Base-by-base conservation (phyloP, 1,140 invertebrate genomes). In the Apocrypta bakeri region DNA sequence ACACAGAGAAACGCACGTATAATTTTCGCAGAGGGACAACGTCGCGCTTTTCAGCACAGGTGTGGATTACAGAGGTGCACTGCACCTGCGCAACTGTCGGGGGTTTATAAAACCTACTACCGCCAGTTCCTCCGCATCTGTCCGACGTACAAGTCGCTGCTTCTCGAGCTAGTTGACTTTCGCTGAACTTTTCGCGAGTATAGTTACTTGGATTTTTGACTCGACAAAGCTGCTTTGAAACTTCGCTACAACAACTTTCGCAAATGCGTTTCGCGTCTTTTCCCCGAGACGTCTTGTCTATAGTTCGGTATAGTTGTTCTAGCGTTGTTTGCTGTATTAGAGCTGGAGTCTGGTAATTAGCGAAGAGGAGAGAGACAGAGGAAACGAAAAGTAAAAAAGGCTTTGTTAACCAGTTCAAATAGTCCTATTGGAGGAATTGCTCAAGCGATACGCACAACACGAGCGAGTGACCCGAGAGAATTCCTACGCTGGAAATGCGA, bases 1-100 rank as follows among this genome's bases (percentile, higher is more conserved):
- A 61, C n/a, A 61, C 4, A 61, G 56, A 37, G 33, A 9, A 25
- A n/a, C 25, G 2, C 40, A 3, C 21, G n/a, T 76, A 24, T 69
- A 82, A 71, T 71, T 76, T 76, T 82, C 73, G 72, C 33, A 33
- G 17, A 17, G 7, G 0, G 12, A 2, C 12, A 48, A 24, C 11
- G 42, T 25, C 42, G 78, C 24, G 72, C 79, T 81, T 75, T 81
- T 81, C 80, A 61, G 73, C 73, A 76, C 80, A 82, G 80, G 64
- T 82, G 80, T 76, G 73, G 31, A 82, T 76, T 81, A 61, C 73
- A 61, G 64, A 82, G 27, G 73, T 75, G 73, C 25, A 48, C 48
- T 1, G 24, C 25, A 21, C 72, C 37, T n/a, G 11, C 24, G 79
- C 21, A 63, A 75, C 24, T 1, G 48, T 48, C 7, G n/a, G 29